Percentiles rank a stretch among this genome's conserved stretches.
Conservation (phyloP, 2,797 vertebrate genomes). For the Falco peregrinus region DNA sequence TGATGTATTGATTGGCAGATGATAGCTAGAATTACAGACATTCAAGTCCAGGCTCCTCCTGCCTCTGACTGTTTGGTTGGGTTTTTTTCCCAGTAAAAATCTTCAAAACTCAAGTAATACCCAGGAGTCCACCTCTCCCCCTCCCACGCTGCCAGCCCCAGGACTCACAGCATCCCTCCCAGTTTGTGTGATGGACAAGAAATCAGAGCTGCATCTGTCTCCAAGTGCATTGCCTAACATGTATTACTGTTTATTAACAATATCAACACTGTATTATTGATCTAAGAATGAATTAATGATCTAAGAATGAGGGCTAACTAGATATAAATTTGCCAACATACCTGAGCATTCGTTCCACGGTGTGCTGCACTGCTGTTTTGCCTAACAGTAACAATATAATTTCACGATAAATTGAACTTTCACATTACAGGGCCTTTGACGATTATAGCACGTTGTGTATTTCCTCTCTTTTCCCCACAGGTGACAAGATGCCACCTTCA, state of each 20-base stretch:
- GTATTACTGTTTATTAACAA: neutral
- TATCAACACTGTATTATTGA: neutral
- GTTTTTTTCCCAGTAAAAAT: neutral
- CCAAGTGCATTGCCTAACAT: rapidly evolving
- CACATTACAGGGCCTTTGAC: rapidly evolving
- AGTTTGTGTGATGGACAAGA: rapidly evolving
- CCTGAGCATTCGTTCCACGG: neutral
- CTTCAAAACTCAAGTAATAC: neutral
- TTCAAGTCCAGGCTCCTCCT: neutral
- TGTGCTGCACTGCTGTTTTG: neutral
- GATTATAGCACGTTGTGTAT: rapidly evolving
- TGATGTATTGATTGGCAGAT: neutral
- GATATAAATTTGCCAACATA: neutral
- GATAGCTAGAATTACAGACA: neutral
- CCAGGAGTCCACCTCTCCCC: neutral
- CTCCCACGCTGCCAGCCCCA: rapidly evolving
- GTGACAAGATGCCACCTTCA: neutral
- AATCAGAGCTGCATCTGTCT: neutral
- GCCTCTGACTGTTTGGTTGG: neutral
- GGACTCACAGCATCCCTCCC: neutral
- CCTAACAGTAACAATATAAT: neutral
- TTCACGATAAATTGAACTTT: neutral
- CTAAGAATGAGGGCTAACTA: neutral
- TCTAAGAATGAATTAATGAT: neutral
- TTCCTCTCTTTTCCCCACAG: neutral